Base-by-base conservation (phyloP, 2,888 invertebrate genomes). In the Drosophila mayaguana region DNA sequence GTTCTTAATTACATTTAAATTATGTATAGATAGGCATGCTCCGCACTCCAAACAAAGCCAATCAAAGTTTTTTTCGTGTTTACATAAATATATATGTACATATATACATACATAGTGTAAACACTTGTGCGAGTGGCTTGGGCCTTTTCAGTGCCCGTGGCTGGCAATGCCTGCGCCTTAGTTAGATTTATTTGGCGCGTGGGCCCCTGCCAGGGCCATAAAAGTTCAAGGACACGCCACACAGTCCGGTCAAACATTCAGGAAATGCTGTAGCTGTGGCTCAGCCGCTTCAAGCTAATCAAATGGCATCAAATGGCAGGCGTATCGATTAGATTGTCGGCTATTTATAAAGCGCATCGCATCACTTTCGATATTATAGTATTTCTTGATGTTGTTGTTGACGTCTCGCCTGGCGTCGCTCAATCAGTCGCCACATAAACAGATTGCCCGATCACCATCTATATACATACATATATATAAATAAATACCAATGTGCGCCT, bases 301-400 rank as follows among this genome's bases (percentile, higher is more conserved):
- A 71, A 79, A 63, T 68, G 78, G 62, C 79, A 68, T 55, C 78
- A 77, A 84, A 77, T 88, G 80, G 46, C 80, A 73, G 64, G 61
- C 65, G 51, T 67, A 82, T 77, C 80, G 83, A 85, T 83, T 85
- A 83, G 75, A 86, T 75, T 73, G 72, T 53, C 36, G 48, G 50
- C 67, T 78, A 78, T 78, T 75, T 71, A 68, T 67, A 72, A 66
- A 51, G 43, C 54, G 50, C 67, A 76, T 54, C 48, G 18, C 48
- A 48, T 48, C 43, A 43, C 25, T 57, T 61, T 63, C 53, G 53
- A 54, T 56, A 50, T 59, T n/a, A 46, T 45, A 20, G 2, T 8
- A 12, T 14, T 45, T 64, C 34, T 38, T 60, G 25, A 11, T 48
- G 46, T 48, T n/a, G 46, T 43, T 22, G 25, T 28, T 38, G 11